These are phyloP conservation scores for Alectura lathami DNA, from an alignment of 2,113 vertebrate species.

Conservation along the genomic window DNA sequence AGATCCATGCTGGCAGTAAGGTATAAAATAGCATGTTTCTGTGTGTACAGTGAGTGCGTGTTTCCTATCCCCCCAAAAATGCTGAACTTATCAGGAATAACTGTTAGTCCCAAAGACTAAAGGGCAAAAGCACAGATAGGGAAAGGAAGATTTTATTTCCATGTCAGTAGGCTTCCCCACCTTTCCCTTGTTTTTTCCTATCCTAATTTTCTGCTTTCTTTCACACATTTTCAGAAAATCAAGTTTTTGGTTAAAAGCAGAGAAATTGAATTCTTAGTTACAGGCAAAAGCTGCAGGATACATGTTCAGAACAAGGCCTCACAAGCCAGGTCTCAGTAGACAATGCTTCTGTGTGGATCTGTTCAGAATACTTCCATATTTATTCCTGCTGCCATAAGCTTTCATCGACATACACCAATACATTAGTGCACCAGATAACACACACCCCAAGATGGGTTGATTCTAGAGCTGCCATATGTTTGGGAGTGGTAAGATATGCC, in stretches of 20 bases:
- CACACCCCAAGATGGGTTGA: neutral
- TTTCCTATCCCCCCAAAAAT: conserved; percentile 40
- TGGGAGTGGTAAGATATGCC: neutral
- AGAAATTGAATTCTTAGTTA: conserved; percentile 45
- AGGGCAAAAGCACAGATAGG: neutral
- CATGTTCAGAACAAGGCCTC: neutral
- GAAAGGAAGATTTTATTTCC: conserved; percentile 13
- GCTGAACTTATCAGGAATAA: conserved; percentile 52
- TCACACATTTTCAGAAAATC: conserved; percentile 24
- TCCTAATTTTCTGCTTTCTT: conserved; percentile 61
- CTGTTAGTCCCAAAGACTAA: neutral
- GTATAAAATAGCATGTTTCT: conserved; percentile 63
- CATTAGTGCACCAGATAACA: neutral
- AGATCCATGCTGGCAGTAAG: conserved; percentile 70
- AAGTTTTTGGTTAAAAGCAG: neutral
- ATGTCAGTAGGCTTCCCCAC: neutral
- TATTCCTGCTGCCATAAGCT: neutral
- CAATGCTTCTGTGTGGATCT: neutral
- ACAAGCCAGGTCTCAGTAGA: neutral
- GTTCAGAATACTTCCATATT: neutral
- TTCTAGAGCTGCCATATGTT: neutral
- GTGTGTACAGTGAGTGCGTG: conserved; percentile 26
- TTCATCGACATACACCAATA: neutral
- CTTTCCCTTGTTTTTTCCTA: neutral
- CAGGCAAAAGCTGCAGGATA: conserved; percentile 28